Evolutionary conservation across 2,797 vertebrate genomes (phyloP).

Genomic region (Myotis daubentonii): DNA sequence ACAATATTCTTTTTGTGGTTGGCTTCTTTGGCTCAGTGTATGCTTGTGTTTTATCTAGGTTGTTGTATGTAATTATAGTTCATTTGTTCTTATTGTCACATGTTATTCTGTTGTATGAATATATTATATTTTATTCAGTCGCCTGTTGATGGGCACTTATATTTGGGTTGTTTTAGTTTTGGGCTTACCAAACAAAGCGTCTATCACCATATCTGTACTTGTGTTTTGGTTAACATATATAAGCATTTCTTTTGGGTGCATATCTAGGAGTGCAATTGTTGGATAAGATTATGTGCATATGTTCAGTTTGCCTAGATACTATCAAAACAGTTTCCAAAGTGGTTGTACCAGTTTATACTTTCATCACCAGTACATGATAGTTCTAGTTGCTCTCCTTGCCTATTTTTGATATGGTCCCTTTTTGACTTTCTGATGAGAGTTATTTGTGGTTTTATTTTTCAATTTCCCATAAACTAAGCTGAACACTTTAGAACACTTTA

Average conservation of each 20-base stretch:
- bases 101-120: background rate
- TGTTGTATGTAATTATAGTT: background rate
- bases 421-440: background rate
- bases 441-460: conserved; percentile 28
- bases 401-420: background rate
- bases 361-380: background rate
- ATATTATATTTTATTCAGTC: background rate
- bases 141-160: background rate
- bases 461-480: background rate
- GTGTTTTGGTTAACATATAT: background rate
- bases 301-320: background rate
- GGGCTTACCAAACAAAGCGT: background rate
- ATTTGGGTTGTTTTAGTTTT: conserved; percentile 23
- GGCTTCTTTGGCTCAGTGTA: background rate
- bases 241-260: background rate
- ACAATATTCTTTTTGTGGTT: background rate
- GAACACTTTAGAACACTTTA: background rate
- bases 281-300: background rate
- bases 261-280: background rate
- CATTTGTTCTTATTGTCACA: background rate
- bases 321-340: background rate
- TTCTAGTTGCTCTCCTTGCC: background rate
- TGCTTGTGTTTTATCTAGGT: background rate
- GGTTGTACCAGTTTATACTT: background rate
- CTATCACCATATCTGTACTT: background rate